Percentiles rank a stretch among this genome's conserved stretches.
Evolutionary conservation across 2,888 invertebrate genomes (phyloP).

Genomic region (Sphaeridia pumilis): DNA sequence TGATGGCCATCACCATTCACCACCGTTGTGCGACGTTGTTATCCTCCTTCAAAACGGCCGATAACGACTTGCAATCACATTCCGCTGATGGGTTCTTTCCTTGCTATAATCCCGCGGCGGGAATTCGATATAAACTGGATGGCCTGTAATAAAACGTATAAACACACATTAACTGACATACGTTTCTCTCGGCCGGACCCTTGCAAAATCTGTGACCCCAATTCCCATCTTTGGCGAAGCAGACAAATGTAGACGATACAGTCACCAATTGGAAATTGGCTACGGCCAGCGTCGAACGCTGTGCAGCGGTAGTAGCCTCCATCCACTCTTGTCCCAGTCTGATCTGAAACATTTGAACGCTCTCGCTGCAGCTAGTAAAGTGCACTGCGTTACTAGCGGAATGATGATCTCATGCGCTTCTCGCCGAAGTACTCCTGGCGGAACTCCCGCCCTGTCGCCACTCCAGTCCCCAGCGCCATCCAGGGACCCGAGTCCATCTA

Average conservation of each 20-base stretch:
- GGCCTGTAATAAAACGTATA: too few species aligned
- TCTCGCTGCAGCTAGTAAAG: slow-evolving; percentile 29
- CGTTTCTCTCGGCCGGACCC: too few species aligned
- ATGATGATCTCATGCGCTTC: slow-evolving; percentile 23
- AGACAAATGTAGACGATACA: slow-evolving; percentile 32
- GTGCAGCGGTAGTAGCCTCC: slow-evolving; percentile 38
- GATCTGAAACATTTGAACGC: slow-evolving; percentile 35
- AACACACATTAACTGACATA: too few species aligned
- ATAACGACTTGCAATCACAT: too few species aligned
- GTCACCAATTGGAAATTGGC: slow-evolving; percentile 36
- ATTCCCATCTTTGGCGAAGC: slow-evolving; percentile 4
- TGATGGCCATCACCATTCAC: too few species aligned
- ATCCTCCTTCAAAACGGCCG: too few species aligned
- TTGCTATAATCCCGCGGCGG: too few species aligned
- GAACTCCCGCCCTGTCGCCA: slow-evolving; percentile 29
- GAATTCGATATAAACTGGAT: too few species aligned
- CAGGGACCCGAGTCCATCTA: slow-evolving; percentile 33
- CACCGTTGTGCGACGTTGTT: too few species aligned
- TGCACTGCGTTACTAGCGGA: slow-evolving; percentile 20
- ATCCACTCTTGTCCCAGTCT: slow-evolving; percentile 37
- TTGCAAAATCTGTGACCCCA: too few species aligned
- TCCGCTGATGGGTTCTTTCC: too few species aligned
- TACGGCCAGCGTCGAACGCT: slow-evolving; percentile 38
- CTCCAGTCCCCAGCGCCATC: slow-evolving; percentile 32
- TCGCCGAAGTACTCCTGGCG: slow-evolving; percentile 22